Percentiles rank a stretch among this genome's conserved stretches.
Evolutionary conservation across 2,113 vertebrate genomes (phyloP).

Genomic region (Mormyrus lacerda): DNA sequence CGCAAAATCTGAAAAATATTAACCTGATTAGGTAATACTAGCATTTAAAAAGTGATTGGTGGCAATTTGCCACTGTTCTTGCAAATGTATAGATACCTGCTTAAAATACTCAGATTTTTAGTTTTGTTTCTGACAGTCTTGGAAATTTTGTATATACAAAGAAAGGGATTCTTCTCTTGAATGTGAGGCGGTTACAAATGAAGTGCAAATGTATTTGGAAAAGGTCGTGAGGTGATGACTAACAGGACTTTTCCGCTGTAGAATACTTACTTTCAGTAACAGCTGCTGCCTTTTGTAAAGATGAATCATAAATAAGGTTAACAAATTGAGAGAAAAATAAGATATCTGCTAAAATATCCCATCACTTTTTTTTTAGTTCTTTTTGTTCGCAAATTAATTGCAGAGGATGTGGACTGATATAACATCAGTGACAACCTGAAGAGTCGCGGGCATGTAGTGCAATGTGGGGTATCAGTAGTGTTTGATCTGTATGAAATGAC

Average conservation of each 20-base stretch:
- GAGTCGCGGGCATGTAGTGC: background rate
- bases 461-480: background rate
- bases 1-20: background rate
- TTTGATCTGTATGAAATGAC: background rate
- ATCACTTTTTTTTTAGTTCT: background rate
- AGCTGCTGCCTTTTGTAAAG: background rate
- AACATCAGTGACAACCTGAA: background rate
- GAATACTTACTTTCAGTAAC: constrained; percentile 1
- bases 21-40: background rate
- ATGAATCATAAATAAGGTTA: background rate
- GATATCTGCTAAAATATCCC: background rate
- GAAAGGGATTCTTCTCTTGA: background rate
- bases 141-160: background rate
- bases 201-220: background rate
- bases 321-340: background rate
- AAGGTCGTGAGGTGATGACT: constrained; percentile 9
- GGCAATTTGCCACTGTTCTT: background rate
- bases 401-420: background rate
- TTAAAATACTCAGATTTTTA: background rate
- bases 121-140: background rate
- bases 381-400: background rate
- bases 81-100: background rate
- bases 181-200: background rate
- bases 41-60: background rate
- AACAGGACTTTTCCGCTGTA: background rate